Base-by-base conservation (phyloP, 37 sponge, comb jelly and placozoan genomes). In the Hexactinellida sp. region DNA sequence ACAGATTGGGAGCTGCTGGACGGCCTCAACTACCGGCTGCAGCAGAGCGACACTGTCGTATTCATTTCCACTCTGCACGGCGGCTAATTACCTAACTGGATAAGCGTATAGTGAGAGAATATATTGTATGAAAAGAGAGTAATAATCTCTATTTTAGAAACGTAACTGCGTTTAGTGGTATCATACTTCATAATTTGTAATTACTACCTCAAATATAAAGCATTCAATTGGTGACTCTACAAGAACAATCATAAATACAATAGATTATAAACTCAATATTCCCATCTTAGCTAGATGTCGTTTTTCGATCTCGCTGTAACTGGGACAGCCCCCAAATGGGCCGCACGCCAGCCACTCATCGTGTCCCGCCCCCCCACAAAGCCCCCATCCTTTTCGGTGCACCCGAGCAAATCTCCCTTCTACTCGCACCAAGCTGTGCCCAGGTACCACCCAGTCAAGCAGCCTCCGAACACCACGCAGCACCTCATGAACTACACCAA, bases 11-110 rank as follows among this genome's bases (percentile, higher is more conserved):
- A 92, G 76, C 83, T 99, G 38, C 82, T 92, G 82, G 99, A 95
- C 52, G 91, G 93, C 54, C 38, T 92, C 55, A 91, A 99, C 37
- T 99, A 95, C 87, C 51, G 52, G 85, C 36, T 99, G 38, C 90
- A 95, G 47, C 87, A 89, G 7, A 83, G 39, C 1, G 99, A 99
- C 82, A 82, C 71, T 36, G 85, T 99, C 37, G 87, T 95, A 16
- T 99, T 99, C 83, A 99, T 99, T 54, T 99, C 99, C 52, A 99
- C 99, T 9, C 85, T 99, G 52, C 99, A 99, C 86, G 99, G 99
- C 16, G 99, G 99, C 5, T 98, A 41, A 84, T n/a, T n/a, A n/a
- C 0, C 9, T 47, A 47, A 47, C 16, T 47, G 16, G 13, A 47
- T 9, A 19, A 47, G 52, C 16, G 16, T 47, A 19, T 47, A 19